Evolutionary conservation across 1,140 invertebrate genomes (phyloP), one percentile per base, ranked within the genome.

Genomic region (Camponotus vicinus): DNA sequence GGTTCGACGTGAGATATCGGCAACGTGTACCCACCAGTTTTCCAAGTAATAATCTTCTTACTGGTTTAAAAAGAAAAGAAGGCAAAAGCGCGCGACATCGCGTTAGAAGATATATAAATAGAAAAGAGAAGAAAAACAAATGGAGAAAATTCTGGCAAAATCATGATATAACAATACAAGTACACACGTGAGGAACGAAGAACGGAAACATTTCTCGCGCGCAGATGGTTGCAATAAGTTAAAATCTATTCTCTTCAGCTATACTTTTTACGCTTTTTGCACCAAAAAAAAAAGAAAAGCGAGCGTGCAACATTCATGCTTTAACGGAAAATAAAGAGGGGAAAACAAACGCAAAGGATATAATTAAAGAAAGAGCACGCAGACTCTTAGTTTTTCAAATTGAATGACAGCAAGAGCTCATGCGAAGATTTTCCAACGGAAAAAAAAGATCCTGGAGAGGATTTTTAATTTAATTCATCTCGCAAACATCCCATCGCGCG

Each of bases 401-500:
- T 83, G 79, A 83, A 83, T 63, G 79, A 73, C 69, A 73, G 69
- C n/a, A 18, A 75, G 59, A 83, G 61, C 67, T 73, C 69, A 61
- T 40, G 55, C 79, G 8, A 83, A 45, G 57, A 57, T 80, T 67
- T 21, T 18, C 15, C 45, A 42, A 52, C 18, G 52, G 37, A 13
- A 27, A 55, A 32, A 45, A 21, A 45, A 42, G 4, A 55, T 11
- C 15, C 52, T 7, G 11, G 13, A 15, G 34, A 21, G 11, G 27
- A 75, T 73, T 83, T 83, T 75, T 83, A 83, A 73, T 61, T 75
- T 75, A 83, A 83, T 83, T 83, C 40, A 83, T 83, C 79, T 61
- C 27, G 32, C 79, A 83, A 83, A 75, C 69, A 83, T 83, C 55
- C 55, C 27, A 82, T 73, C 37, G 55, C 21, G 32, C 32, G n/a